Base-by-base conservation (phyloP, 2,113 vertebrate genomes). In the Podocnemis expansa region DNA sequence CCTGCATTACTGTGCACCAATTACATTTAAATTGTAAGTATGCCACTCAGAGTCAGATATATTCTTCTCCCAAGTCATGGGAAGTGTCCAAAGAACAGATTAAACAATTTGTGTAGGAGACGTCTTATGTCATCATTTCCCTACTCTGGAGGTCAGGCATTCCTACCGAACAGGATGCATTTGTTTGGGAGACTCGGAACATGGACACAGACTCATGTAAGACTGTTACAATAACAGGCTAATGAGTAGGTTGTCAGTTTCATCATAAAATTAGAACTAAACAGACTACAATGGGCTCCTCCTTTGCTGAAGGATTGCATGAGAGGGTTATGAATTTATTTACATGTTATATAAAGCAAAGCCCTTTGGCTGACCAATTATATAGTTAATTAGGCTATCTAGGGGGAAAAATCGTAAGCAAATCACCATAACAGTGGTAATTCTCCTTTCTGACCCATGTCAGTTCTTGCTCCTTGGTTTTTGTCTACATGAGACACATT, bases 231-330 rank as follows among this genome's bases (percentile, higher is more conserved):
- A 10, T 84, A 90, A 87, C 8, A 3, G 34, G 75, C 31, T 91
- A 78, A 96, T 94, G 87, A 85, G 90, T 45, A 92, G 58, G 47
- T 80, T 55, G n/a, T 29, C 95, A 34, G 82, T 19, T 93, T 75
- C 45, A 63, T 8, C 81, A 58, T 89, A 24, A 80, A 81, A 43
- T 58, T 73, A 52, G 58, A 47, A 58, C 55, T 90, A 87, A 90
- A 82, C 54, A 91, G 49, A 27, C 76, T 29, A 34, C 12, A 63
- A 5, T 14, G 13, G 55, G 1, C 58, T 55, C n/a, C 38, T 89
- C 67, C 41, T 89, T 82, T 93, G 76, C 84, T 70, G 63, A 8
- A 70, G n/a, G 63, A 70, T 70, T 70, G 22, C 25, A 29, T 60
- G 81, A 91, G 43, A 82, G 14, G 10, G 38, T 49, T 81, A 78